Evolutionary conservation across 2,888 invertebrate genomes (phyloP).

Genomic region (Caenorhabditis sp.): DNA sequence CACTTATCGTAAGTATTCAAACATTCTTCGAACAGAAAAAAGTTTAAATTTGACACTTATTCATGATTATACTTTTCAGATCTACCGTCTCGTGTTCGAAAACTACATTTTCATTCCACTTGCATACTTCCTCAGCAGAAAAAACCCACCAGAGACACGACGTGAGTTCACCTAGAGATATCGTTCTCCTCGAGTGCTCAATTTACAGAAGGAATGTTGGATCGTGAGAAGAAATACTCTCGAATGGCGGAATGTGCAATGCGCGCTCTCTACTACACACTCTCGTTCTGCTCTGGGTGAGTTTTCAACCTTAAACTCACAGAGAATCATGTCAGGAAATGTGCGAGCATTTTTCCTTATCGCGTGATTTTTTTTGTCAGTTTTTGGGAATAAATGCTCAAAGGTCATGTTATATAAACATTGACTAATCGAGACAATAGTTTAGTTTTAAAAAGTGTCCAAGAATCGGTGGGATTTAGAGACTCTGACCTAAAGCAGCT

Average conservation of each 20-base stretch:
- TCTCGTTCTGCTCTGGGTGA: slow-evolving; percentile 75
- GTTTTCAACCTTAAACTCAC: slow-evolving; percentile 20
- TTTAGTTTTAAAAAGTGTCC: background rate
- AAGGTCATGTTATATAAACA: background rate
- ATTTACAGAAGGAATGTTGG: slow-evolving; percentile 62
- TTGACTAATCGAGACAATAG: background rate
- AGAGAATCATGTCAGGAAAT: background rate
- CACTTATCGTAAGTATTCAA: slow-evolving; percentile 65
- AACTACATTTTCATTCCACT: slow-evolving; percentile 59
- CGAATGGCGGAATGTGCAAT: slow-evolving; percentile 82
- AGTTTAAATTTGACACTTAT: background rate
- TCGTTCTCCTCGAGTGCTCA: background rate
- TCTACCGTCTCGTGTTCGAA: slow-evolving; percentile 65
- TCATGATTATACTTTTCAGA: slow-evolving; percentile 23
- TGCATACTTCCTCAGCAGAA: slow-evolving; percentile 62
- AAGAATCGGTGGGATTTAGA: background rate
- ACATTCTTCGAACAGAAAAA: background rate
- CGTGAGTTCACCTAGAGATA: slow-evolving; percentile 30
- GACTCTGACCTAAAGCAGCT: too few relatives aligned
- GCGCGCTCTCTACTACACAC: slow-evolving; percentile 77
- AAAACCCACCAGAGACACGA: slow-evolving; percentile 61
- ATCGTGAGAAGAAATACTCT: slow-evolving; percentile 78
- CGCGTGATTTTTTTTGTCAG: slow-evolving; percentile 13
- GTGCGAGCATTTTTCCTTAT: background rate
- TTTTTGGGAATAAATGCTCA: background rate